Base-by-base conservation (phyloP, 1,140 invertebrate species). In the Theocolax elegans region DNA sequence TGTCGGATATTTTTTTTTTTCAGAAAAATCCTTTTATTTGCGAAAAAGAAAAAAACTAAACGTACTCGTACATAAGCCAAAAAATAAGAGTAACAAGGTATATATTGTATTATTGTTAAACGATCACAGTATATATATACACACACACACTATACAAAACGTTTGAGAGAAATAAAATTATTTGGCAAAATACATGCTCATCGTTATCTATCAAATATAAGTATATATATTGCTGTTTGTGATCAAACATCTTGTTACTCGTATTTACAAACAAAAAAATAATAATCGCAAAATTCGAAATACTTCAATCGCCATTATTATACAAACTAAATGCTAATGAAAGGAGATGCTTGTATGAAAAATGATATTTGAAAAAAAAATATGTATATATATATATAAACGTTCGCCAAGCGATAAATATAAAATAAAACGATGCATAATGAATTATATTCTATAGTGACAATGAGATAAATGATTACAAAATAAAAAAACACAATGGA, bases 91-190 rank as follows among this genome's bases (percentile, higher is more conserved):
- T 29, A 31, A 29, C 10, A 54, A 13, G 27, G n/a, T 54, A 54
- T 15, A 4, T 54, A 54, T 6, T 6, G 10, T 35, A 35, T 6
- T 6, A 6, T 35, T 35, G 10, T 35, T 35, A 6, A 54, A 54
- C 38, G 63, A 66, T 54, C 63, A 66, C 63, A 66, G 49, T 66
- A 54, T 19, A 54, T 54, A n/a, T n/a, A n/a, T n/a, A n/a, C n/a
- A n/a, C n/a, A n/a, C n/a, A n/a, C n/a, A n/a, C n/a, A n/a, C n/a
- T n/a, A n/a, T n/a, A n/a, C n/a, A n/a, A 66, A 54, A 54, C 4
- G 10, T 8, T 54, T 4, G 38, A 62, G 38, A 42, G 8, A 42
- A 27, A 63, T 53, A 19, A 54, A 38, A 56, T 29, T 42, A 54
- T 66, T 66, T 54, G 23, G 51, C 49, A 42, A 66, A 44, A 17